A percentile compares a stretch with the other conserved stretches of the same genome.
phyloP scores from a whole-genome alignment of 2,888 invertebrate genomes.

The Rhorus exstirpatorius region DNA sequence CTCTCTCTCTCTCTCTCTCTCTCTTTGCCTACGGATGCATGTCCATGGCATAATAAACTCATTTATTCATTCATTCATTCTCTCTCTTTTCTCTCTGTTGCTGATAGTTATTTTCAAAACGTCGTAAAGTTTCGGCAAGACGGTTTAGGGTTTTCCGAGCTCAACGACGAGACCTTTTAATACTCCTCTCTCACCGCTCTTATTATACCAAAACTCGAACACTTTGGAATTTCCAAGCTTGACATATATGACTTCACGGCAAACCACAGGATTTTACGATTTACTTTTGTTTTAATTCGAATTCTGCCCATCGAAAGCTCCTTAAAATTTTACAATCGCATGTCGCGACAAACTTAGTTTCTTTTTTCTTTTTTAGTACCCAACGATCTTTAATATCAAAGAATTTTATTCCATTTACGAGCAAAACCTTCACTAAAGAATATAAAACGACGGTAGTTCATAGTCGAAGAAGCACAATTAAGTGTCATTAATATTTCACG shows the following conservation, averaged over 20 bases:
- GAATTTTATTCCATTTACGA: constrained; percentile 57
- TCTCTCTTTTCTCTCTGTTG: constrained; percentile 17
- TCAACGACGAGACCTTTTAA: constrained; percentile 49
- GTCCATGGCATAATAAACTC: too few relatives aligned
- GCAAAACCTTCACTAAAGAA: constrained; percentile 28
- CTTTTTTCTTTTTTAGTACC: constrained; percentile 32
- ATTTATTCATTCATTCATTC: too few relatives aligned
- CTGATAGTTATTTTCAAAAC: constrained; percentile 53
- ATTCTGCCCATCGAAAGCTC: constrained; percentile 46
- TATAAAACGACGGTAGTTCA: constrained; percentile 37
- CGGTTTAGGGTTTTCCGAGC: constrained; percentile 47
- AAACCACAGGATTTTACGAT: constrained; percentile 38
- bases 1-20: constrained; percentile 4
- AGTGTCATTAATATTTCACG: constrained; percentile 67
- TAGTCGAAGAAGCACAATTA: constrained; percentile 63
- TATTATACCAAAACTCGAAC: constrained; percentile 22
- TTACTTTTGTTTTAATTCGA: constrained; percentile 45
- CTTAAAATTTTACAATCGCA: constrained; percentile 56
- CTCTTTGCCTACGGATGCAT: too few relatives aligned
- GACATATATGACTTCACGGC: constrained; percentile 6
- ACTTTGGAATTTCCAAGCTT: constrained; percentile 45
- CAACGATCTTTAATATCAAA: constrained; percentile 45
- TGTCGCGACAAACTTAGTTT: constrained; percentile 39
- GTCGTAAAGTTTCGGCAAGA: constrained; percentile 52
- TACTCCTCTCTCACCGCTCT: constrained; percentile 14